phyloP scores from a whole-genome alignment of 2,113 vertebrate species.

The Forbesichthys agassizii region DNA sequence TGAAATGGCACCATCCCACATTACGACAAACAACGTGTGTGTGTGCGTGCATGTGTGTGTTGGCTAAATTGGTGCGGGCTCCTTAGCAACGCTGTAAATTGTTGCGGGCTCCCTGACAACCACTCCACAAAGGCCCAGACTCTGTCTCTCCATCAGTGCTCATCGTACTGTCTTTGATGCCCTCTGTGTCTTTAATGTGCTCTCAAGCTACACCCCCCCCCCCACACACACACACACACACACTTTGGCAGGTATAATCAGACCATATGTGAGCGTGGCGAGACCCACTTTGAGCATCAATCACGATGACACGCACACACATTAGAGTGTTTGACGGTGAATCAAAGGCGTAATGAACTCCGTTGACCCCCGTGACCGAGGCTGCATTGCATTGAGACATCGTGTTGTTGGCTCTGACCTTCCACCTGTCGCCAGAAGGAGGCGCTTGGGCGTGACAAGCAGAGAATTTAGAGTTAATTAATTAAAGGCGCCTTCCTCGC shows the following conservation, averaged over 20 bases:
- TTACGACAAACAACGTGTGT: too few species aligned
- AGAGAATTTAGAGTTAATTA: too few species aligned
- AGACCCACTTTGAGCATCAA: constrained; percentile 33
- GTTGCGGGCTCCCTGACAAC: too few species aligned
- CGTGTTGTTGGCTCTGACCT: constrained; percentile 31
- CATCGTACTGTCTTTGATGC: not conserved
- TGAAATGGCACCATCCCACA: too few species aligned
- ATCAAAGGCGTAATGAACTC: constrained; percentile 53
- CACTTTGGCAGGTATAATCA: constrained; percentile 35
- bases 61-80: too few species aligned
- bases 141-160: not conserved
- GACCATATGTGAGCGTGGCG: constrained; percentile 28
- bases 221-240: too few species aligned
- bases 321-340: constrained; percentile 48
- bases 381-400: not conserved
- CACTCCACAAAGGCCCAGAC: too few species aligned
- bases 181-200: not conserved
- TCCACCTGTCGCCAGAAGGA: not conserved
- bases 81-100: too few species aligned
- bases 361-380: constrained; percentile 41
- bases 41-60: too few species aligned
- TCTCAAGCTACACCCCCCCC: not conserved
- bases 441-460: too few species aligned
- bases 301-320: constrained; percentile 48
- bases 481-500: too few species aligned